Conservation (phyloP, 2,888 invertebrate species). For the Apodemia hepburni region DNA sequence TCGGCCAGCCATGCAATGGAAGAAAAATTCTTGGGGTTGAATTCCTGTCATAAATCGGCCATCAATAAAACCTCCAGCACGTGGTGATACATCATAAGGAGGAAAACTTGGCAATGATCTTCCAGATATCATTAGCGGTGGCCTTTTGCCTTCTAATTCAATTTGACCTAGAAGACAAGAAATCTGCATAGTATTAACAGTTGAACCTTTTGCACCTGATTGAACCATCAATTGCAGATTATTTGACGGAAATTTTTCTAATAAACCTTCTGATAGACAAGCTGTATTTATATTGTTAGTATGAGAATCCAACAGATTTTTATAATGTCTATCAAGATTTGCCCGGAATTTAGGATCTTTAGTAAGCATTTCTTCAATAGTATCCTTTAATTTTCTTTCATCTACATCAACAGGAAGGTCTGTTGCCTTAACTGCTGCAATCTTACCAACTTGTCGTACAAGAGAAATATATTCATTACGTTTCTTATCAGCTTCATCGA, state of each 20-base stretch:
- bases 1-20: constrained; percentile 99
- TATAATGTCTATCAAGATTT: constrained; percentile 91
- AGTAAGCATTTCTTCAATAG: constrained; percentile 85
- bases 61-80: constrained; percentile 97
- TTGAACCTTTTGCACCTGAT: constrained; percentile 99
- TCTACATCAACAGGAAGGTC: constrained; percentile 82
- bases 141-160: constrained; percentile 98
- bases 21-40: constrained; percentile 98
- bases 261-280: constrained; percentile 91
- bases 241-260: constrained; percentile 94
- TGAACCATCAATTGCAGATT: constrained; percentile 99
- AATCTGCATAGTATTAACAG: constrained; percentile 99
- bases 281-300: constrained; percentile 95
- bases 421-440: constrained; percentile 85
- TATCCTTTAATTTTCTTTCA: constrained; percentile 80
- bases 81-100: constrained; percentile 91
- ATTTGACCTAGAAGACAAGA: constrained; percentile 98
- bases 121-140: constrained; percentile 96
- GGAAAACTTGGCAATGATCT: constrained; percentile 95
- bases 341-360: constrained; percentile 89
- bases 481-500: constrained; percentile 84
- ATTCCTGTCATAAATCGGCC: constrained; percentile 99
- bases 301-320: constrained; percentile 87
- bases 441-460: constrained; percentile 82
- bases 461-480: constrained; percentile 84